phyloP scores from a whole-genome alignment of 2,113 vertebrate genomes.

The Taxidea taxus region DNA sequence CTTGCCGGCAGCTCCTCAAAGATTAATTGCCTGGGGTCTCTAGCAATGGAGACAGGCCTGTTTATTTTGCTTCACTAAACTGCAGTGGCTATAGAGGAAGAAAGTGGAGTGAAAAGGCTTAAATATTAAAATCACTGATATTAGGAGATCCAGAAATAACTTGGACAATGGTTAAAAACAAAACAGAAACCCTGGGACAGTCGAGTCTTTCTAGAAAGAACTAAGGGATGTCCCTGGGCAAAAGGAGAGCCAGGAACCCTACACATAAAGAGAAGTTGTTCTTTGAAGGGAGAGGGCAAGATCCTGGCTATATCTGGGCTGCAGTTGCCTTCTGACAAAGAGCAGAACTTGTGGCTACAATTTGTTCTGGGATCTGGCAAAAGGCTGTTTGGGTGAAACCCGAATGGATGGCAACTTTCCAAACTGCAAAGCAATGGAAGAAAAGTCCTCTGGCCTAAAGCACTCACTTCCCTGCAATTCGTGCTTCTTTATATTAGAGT shows the following conservation, averaged over 20 bases:
- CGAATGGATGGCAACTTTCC: conserved; percentile 58
- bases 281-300: background rate
- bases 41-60: background rate
- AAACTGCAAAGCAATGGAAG: conserved; percentile 35
- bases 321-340: background rate
- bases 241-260: background rate
- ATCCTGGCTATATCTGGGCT: background rate
- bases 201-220: background rate
- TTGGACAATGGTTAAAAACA: background rate
- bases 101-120: background rate
- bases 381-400: conserved; percentile 26
- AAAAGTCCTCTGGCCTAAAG: background rate
- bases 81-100: background rate
- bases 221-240: background rate
- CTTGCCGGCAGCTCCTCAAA: background rate
- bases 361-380: conserved; percentile 48
- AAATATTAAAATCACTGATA: background rate
- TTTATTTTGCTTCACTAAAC: conserved; percentile 30
- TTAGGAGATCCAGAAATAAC: background rate
- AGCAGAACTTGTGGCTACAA: conserved; percentile 31
- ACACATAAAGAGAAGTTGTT: background rate
- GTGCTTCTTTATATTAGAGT: background rate
- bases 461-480: conserved; percentile 3
- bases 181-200: background rate
- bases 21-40: background rate